These are phyloP conservation scores for Oryzias javanicus DNA, from an alignment of 2,113 vertebrate genomes.

Conservation along the genomic window DNA sequence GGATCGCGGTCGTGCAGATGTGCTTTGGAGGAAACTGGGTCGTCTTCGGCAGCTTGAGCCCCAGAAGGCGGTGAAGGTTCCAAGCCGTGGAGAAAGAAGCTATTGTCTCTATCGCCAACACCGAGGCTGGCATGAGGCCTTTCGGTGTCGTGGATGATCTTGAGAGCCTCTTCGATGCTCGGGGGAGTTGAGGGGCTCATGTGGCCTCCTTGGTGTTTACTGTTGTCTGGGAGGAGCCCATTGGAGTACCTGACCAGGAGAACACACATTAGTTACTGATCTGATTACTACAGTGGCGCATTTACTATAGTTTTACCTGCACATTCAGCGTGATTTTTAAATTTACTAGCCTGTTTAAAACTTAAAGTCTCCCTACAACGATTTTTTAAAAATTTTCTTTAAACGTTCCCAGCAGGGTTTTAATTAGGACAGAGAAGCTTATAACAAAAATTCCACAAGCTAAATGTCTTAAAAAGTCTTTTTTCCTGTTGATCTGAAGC, in stretches of 20 bases:
- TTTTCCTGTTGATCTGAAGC: no score
- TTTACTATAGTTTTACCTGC: neutral
- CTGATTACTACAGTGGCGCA: neutral
- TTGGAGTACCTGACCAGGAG: slow-evolving; percentile 73
- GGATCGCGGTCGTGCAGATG: slow-evolving; percentile 78
- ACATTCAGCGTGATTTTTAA: neutral
- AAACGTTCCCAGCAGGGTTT: no score
- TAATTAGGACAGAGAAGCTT: no score
- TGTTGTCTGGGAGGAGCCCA: slow-evolving; percentile 80
- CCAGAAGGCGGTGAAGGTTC: slow-evolving; percentile 51
- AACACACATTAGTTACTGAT: neutral
- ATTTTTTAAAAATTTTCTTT: no score
- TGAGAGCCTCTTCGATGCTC: slow-evolving; percentile 93
- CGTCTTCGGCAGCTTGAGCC: slow-evolving; percentile 35
- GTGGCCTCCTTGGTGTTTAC: slow-evolving; percentile 42
- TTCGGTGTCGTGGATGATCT: slow-evolving; percentile 92
- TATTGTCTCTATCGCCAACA: slow-evolving; percentile 78
- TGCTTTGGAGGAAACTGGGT: slow-evolving; percentile 72
- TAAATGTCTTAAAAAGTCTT: no score
- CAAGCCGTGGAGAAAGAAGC: slow-evolving; percentile 90
- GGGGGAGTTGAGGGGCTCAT: slow-evolving; percentile 83
- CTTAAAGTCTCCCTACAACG: no score
- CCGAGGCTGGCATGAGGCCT: slow-evolving; percentile 77
- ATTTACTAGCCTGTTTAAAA: no score
- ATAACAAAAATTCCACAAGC: no score